Base-by-base conservation (phyloP, 2,888 invertebrate genomes). In the Nemotelus pantherinus region DNA sequence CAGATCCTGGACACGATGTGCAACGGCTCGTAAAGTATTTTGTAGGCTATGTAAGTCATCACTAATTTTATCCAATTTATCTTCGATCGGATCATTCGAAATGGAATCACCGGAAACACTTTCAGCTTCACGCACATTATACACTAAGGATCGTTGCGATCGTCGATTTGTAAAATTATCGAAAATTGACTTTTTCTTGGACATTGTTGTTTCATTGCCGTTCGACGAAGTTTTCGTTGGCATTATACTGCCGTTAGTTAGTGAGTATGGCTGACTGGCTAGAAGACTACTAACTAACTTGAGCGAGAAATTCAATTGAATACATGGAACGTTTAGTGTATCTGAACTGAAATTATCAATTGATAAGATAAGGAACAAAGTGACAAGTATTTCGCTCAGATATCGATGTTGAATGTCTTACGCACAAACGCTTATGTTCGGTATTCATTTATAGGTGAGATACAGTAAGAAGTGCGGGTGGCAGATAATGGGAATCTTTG, bases 91-190 rank as follows among this genome's bases (percentile, higher is more conserved):
- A 48, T 63, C 63, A 48, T 41, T 48, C 3, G 60, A 60, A 41
- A 39, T 63, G 41, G 47, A 45, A 3, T 70, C 70, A 7, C 74
- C 48, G 2, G 63, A 63, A 39, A 48, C n/a, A 47, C 74, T 74
- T 63, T 74, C 74, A 10, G 74, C 74, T 41, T 74, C 74, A 41
- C 74, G 60, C 4, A 74, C 39, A 48, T 60, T 74, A 39, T 74
- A 74, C 5, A 74, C 63, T 57, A 74, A 47, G 41, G 74, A 74
- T 25, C 74, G 45, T 4, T 63, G 74, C 45, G 72, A 74, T 1
- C 74, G 74, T 7, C 74, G 60, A 63, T 74, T 50, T 7, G 47
- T 48, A 25, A 74, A 63, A n/a, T 60, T 63, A n/a, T 50, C 74
- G 63, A 74, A 41, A 2, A 74, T 41, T 6, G 74, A 74, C 47